These are phyloP conservation scores for Tiliqua scincoides DNA, from an alignment of 2,113 vertebrate genomes.

Conservation along the genomic window DNA sequence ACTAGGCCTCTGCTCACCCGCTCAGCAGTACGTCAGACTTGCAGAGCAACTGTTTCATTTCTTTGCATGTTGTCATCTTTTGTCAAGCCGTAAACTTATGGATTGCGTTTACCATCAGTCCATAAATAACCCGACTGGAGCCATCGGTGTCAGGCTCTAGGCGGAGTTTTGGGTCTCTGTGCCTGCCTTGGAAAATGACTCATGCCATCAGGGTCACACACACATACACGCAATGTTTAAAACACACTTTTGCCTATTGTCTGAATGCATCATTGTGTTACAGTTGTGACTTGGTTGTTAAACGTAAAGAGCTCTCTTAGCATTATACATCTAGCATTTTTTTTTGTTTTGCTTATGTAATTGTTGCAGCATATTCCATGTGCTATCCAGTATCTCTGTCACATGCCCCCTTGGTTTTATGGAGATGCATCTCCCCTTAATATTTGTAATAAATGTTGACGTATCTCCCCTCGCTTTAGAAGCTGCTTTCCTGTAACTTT, in stretches of 20 bases:
- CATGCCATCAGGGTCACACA: slow-evolving; percentile 23
- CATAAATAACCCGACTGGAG: slow-evolving; percentile 81
- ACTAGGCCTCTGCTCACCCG: not conserved
- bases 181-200: slow-evolving; percentile 68
- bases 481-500: not conserved
- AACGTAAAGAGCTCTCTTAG: not conserved
- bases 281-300: rapidly evolving
- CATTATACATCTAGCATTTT: not conserved
- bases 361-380: not conserved
- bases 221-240: slow-evolving; percentile 1
- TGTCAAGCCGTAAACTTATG: slow-evolving; percentile 55
- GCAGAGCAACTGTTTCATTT: slow-evolving; percentile 45
- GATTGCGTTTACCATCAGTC: slow-evolving; percentile 52
- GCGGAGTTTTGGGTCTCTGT: slow-evolving; percentile 62
- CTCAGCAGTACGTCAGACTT: slow-evolving; percentile 36
- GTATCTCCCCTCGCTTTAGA: not conserved
- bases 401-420: not conserved
- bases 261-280: not conserved
- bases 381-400: not conserved
- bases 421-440: not conserved
- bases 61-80: slow-evolving; percentile 54
- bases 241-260: slow-evolving; percentile 35
- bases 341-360: not conserved
- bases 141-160: slow-evolving; percentile 76
- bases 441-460: not conserved